A percentile compares a stretch with the other conserved stretches of the same genome.
Conservation (phyloP, 2,888 invertebrate genomes). For the Sialis fuliginosa region DNA sequence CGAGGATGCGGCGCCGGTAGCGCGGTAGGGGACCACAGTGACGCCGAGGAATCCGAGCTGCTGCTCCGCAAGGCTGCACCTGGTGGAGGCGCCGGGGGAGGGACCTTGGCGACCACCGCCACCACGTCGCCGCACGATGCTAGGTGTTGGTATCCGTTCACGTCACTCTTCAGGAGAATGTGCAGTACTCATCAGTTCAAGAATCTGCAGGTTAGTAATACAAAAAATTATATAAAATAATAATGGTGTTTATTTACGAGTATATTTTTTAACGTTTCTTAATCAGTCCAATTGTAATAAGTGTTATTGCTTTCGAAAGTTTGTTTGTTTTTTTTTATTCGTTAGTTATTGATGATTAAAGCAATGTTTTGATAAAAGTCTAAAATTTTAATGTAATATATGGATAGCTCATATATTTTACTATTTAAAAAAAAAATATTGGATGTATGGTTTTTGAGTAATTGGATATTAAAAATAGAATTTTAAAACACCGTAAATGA, state of each 20-base stretch:
- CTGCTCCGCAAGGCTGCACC: slow-evolving; percentile 6
- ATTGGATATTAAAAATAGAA: too few species aligned
- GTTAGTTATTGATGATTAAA: too few species aligned
- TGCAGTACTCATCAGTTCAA: slow-evolving; percentile 63
- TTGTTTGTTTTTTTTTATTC: too few species aligned
- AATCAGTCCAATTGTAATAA: too few species aligned
- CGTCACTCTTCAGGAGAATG: slow-evolving; percentile 34
- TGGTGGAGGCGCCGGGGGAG: slow-evolving; percentile 5
- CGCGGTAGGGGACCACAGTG: slow-evolving; percentile 1
- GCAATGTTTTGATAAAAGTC: too few species aligned
- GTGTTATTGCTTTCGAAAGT: too few species aligned
- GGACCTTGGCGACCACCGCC: not conserved
- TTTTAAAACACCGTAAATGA: too few species aligned
- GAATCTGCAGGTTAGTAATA: slow-evolving; percentile 51
- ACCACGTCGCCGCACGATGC: slow-evolving; percentile 3
- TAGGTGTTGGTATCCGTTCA: slow-evolving; percentile 19
- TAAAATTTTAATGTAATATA: too few species aligned
- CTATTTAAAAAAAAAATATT: too few species aligned
- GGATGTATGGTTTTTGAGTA: too few species aligned
- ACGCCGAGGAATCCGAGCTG: slow-evolving; percentile 14
- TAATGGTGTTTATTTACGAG: not conserved
- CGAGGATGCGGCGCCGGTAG: slow-evolving; percentile 1
- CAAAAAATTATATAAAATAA: not conserved
- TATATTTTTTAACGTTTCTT: not conserved
- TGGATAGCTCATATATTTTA: too few species aligned